A percentile compares a stretch with the other conserved stretches of the same genome.
Evolutionary conservation across 2,797 vertebrate species (phyloP).

Genomic region (Moxostoma hubbsi): DNA sequence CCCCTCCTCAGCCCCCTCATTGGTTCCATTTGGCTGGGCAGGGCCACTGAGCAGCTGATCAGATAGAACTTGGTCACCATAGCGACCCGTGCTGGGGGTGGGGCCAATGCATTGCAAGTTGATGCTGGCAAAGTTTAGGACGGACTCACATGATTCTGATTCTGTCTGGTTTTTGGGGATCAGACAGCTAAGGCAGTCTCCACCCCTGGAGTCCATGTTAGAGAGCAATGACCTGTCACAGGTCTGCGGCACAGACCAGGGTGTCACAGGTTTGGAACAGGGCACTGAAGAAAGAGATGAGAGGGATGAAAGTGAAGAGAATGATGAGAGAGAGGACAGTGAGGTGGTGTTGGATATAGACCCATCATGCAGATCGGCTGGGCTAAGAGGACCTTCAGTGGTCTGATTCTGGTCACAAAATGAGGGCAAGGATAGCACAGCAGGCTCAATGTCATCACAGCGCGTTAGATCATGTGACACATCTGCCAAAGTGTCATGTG

Average conservation of each 20-base stretch:
- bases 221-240: slow-evolving; percentile 59
- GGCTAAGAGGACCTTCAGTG: slow-evolving; percentile 78
- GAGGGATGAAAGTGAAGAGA: slow-evolving; percentile 60
- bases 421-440: slow-evolving; percentile 70
- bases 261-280: slow-evolving; percentile 60
- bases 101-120: slow-evolving; percentile 89
- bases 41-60: slow-evolving; percentile 88
- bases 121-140: slow-evolving; percentile 84
- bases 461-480: slow-evolving; percentile 53
- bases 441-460: slow-evolving; percentile 62
- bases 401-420: slow-evolving; percentile 72
- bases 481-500: slow-evolving; percentile 68
- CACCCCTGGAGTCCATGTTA: slow-evolving; percentile 85
- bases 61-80: slow-evolving; percentile 87
- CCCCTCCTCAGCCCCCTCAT: slow-evolving; percentile 82
- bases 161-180: slow-evolving; percentile 84
- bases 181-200: slow-evolving; percentile 87
- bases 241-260: slow-evolving; percentile 59
- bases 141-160: slow-evolving; percentile 77
- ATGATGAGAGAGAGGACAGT: slow-evolving; percentile 80
- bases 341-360: slow-evolving; percentile 86
- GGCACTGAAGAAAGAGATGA: slow-evolving; percentile 64
- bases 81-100: slow-evolving; percentile 75
- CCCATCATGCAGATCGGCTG: slow-evolving; percentile 81
- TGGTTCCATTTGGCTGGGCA: slow-evolving; percentile 80